Base-by-base conservation (phyloP, 53 echinoderm and acorn worm species). In the Actinopyga echinites region DNA sequence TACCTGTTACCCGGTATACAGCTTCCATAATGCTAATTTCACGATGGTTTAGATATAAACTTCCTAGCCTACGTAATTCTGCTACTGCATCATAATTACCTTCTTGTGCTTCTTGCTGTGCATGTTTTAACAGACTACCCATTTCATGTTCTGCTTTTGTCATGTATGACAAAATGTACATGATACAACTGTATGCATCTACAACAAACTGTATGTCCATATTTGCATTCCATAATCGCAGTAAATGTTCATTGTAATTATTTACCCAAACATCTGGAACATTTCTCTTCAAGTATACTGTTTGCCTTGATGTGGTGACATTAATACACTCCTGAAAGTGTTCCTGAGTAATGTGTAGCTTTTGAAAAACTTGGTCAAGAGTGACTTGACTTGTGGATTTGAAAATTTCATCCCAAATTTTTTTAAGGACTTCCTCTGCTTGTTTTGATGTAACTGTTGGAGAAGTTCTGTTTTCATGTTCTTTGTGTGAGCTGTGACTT, bases 71-170 rank as follows among this genome's bases (percentile, higher is more conserved):
- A 42, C 63, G 82, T 66, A 92, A 65, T 22, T 74, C 75, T 77
- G 71, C 17, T 31, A 52, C 83, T 2, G 93, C 93, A 82, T 90
- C 84, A 1, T 55, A 11, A 81, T 93, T 93, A 57, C 87, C 93
- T 42, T 87, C 80, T 1, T 30, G 12, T 60, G 86, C 89, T 81
- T 93, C 90, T 58, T 25, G 49, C 35, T 84, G 84, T 22, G 90
- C 85, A 44, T 80, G 64, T 52, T 63, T 38, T 26, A 93, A 53
- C 29, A 93, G 77, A 17, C 64, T 35, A 22, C 93, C 87, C 75
- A 90, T 87, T 87, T 93, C 87, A 54, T 87, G 57, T 81, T 90
- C 93, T 58, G 90, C 56, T 58, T 90, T 93, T 1, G 80, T 61
- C 71, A 93, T 87, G 56, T 87, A 90, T 1, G 90, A 89, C 22